Evolutionary conservation across 2,888 invertebrate genomes (phyloP).

Genomic region (Sturmia bella): DNA sequence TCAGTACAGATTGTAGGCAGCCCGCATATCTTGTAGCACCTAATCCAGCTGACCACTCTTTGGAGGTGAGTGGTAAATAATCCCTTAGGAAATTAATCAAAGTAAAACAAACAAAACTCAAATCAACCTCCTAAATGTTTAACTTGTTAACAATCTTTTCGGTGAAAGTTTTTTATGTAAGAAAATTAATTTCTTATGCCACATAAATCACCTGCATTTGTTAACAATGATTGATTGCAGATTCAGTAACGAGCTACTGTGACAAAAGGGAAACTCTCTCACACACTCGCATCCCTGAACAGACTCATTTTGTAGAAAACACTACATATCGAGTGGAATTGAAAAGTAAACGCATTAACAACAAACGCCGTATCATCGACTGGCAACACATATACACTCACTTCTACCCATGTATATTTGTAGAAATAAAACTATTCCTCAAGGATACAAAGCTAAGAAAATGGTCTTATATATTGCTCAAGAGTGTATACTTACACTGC

Average conservation of each 20-base stretch:
- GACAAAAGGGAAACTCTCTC: constrained; percentile 3
- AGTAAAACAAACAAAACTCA: not conserved
- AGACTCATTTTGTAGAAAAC: constrained; percentile 11
- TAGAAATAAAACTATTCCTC: not conserved
- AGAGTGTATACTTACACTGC: not conserved
- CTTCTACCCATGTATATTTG: not conserved
- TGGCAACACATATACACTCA: not conserved
- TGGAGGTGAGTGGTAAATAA: no score
- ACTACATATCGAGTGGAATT: constrained; percentile 34
- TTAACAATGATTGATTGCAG: constrained; percentile 78
- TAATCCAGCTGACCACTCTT: no score
- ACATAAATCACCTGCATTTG: constrained; percentile 63
- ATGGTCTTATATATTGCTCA: no score
- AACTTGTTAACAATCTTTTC: constrained; percentile 15
- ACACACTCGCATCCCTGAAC: not conserved
- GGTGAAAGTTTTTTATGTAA: not conserved
- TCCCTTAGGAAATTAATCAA: not conserved
- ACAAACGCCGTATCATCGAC: not conserved
- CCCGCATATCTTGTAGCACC: no score
- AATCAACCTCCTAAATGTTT: constrained; percentile 1
- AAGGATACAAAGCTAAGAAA: constrained; percentile 21
- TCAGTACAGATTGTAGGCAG: no score
- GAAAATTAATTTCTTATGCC: constrained; percentile 30
- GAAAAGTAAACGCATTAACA: constrained; percentile 47
- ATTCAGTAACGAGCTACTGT: constrained; percentile 70